Evolutionary conservation across 2,113 vertebrate genomes (phyloP).

Genomic region (Cichladusa arquata): DNA sequence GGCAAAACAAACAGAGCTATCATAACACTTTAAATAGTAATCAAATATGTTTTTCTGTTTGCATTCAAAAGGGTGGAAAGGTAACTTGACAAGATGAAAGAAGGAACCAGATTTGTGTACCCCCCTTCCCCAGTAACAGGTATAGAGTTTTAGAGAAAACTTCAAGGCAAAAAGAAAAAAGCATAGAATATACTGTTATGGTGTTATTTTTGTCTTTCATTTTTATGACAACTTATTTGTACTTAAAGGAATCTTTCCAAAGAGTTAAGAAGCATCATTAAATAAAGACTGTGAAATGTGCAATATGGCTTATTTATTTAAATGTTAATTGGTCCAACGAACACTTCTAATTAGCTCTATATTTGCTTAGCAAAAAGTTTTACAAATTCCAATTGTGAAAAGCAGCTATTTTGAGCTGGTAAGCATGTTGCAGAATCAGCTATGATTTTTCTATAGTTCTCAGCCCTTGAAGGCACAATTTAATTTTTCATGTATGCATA

Average conservation of each 20-base stretch:
- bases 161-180: constrained; percentile 76
- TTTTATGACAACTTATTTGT: constrained; percentile 87
- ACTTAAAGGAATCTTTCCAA: constrained; percentile 87
- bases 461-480: constrained; percentile 91
- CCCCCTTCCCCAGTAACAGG: constrained; percentile 56
- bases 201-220: constrained; percentile 86
- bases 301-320: constrained; percentile 99
- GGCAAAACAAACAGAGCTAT: constrained; percentile 77
- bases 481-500: constrained; percentile 93
- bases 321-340: constrained; percentile 95
- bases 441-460: constrained; percentile 86
- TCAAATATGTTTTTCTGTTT: constrained; percentile 77
- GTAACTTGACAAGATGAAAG: constrained; percentile 69
- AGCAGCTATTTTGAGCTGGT: constrained; percentile 86
- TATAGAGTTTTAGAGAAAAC: constrained; percentile 71
- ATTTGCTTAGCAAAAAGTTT: constrained; percentile 98
- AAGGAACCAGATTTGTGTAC: constrained; percentile 54
- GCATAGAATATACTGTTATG: constrained; percentile 75
- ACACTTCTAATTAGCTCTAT: constrained; percentile 98
- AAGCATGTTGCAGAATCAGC: constrained; percentile 87
- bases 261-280: constrained; percentile 97
- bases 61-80: constrained; percentile 71
- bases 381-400: constrained; percentile 93
- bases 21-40: constrained; percentile 79
- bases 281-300: constrained; percentile 98